Conservation (phyloP, 2,797 vertebrate genomes). For the Helicolenus hilgendorfi region DNA sequence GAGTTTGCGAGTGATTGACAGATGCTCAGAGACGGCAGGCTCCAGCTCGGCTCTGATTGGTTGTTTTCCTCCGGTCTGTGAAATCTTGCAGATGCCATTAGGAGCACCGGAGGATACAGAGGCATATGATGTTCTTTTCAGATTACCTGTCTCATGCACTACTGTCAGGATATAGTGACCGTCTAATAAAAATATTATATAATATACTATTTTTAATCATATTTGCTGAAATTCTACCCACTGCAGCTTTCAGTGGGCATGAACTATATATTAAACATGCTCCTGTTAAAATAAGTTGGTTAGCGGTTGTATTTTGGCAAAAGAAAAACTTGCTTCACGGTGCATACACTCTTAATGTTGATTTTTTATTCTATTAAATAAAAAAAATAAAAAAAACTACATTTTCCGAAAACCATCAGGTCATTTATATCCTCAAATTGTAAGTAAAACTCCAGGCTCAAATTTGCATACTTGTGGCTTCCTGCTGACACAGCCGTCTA, state of each 20-base stretch:
- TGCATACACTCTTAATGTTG: neutral
- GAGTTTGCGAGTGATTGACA: too few species aligned
- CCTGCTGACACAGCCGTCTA: constrained; percentile 35
- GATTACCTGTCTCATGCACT: too few species aligned
- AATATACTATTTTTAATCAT: accelerated
- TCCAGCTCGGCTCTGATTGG: too few species aligned
- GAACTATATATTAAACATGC: neutral
- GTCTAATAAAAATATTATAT: too few species aligned
- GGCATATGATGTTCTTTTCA: too few species aligned
- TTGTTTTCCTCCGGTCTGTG: too few species aligned
- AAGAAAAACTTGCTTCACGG: neutral
- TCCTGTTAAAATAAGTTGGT: neutral
- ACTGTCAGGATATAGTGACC: too few species aligned
- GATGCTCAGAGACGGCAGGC: too few species aligned
- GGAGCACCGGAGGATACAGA: too few species aligned
- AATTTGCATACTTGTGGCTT: constrained; percentile 51
- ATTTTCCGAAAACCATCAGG: constrained; percentile 20
- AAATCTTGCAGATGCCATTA: too few species aligned
- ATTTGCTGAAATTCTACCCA: too few species aligned
- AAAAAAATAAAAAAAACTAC: neutral
- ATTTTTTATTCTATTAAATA: neutral
- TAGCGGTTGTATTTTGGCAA: neutral
- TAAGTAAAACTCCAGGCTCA: constrained; percentile 42
- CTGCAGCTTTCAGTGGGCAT: neutral
- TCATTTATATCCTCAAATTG: constrained; percentile 18